Conservation (phyloP, 2,113 vertebrate species). For the Platysteira castanea region DNA sequence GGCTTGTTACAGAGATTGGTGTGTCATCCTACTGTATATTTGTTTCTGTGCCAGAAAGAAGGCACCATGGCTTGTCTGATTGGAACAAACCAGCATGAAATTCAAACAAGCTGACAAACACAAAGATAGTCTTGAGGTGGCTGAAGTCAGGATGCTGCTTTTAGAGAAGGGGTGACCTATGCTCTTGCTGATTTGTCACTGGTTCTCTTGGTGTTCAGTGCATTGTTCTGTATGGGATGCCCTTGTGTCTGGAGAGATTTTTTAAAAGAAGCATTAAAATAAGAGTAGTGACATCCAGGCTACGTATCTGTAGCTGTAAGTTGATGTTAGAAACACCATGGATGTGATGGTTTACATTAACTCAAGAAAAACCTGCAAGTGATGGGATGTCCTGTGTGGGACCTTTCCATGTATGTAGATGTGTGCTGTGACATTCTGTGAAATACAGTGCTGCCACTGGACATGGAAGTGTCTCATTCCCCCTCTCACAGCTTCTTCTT, state of each 20-base stretch:
- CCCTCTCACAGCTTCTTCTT: background rate
- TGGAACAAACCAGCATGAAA: background rate
- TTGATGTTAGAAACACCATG: background rate
- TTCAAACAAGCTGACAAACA: background rate
- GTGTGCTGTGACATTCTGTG: background rate
- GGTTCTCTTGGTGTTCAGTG: background rate
- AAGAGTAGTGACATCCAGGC: background rate
- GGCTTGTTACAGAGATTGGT: background rate
- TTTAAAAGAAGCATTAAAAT: background rate
- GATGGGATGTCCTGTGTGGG: background rate
- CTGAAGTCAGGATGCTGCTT: background rate
- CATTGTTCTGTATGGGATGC: background rate
- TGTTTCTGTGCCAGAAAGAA: background rate
- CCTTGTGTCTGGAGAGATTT: background rate
- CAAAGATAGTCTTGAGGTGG: background rate
- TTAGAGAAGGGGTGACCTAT: background rate
- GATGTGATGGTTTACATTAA: background rate
- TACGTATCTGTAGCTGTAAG: background rate
- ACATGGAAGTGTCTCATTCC: rapidly evolving
- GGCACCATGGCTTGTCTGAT: background rate
- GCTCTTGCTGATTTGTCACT: background rate
- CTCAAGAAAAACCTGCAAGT: background rate
- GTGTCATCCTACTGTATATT: background rate
- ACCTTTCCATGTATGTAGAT: rapidly evolving
- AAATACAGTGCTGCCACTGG: background rate